These are phyloP conservation scores for Poecilia gillii DNA, from an alignment of 2,797 vertebrate genomes.

Conservation along the genomic window DNA sequence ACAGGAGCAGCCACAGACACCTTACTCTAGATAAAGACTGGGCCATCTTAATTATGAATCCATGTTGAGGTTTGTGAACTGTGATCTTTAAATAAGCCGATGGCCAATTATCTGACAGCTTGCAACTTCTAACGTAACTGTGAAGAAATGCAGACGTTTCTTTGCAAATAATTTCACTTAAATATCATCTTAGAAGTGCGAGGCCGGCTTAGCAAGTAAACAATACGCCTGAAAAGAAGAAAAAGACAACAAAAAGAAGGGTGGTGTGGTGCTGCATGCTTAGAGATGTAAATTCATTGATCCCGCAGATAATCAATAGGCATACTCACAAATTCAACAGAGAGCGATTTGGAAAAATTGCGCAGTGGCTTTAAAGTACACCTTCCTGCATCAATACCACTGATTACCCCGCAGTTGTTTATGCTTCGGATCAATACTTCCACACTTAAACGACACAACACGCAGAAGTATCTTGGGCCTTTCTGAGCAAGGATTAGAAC, in stretches of 20 bases:
- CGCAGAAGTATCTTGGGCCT: conserved; percentile 34
- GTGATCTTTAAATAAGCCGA: conserved; percentile 48
- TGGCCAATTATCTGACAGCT: conserved; percentile 52
- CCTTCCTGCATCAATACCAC: conserved; percentile 36
- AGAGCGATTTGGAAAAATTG: conserved; percentile 41
- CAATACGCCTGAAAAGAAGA: not conserved
- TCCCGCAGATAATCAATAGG: conserved; percentile 59
- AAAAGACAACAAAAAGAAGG: not conserved
- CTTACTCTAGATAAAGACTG: conserved; percentile 46
- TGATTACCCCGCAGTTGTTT: conserved; percentile 47
- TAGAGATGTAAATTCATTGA: conserved; percentile 54
- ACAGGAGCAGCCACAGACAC: conserved; percentile 32
- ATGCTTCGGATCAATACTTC: conserved; percentile 63
- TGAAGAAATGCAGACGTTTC: conserved; percentile 28
- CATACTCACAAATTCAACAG: conserved; percentile 22
- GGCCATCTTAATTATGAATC: conserved; percentile 52
- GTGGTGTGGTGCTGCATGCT: conserved; percentile 32
- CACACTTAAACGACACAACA: conserved; percentile 45
- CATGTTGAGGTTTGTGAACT: conserved; percentile 38
- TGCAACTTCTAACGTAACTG: conserved; percentile 29
- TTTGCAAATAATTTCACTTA: conserved; percentile 11
- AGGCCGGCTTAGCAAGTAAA: not conserved
- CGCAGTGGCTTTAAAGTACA: conserved; percentile 45
- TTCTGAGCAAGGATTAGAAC: conserved; percentile 51
- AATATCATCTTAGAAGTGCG: not conserved